Evolutionary conservation across 2,113 vertebrate species (phyloP).

Genomic region (Onychorhynchus coronatus): DNA sequence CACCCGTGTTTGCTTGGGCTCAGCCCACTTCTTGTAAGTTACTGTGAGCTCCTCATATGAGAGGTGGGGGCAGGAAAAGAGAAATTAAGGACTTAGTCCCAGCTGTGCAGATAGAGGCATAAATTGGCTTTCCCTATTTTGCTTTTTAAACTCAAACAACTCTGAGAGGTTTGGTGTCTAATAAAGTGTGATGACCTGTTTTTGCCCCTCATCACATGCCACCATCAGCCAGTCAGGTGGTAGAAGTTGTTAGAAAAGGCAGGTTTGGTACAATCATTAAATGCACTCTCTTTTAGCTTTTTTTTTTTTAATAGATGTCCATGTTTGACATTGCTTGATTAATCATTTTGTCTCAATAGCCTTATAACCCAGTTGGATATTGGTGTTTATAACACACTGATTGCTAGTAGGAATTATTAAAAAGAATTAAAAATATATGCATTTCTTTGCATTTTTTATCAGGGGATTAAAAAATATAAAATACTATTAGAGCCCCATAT

Average conservation of each 20-base stretch:
- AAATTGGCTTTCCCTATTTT: neutral
- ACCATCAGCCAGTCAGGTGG: neutral
- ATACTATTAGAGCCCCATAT: neutral
- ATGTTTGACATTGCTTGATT: neutral
- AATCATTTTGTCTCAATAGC: neutral
- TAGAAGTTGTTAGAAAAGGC: neutral
- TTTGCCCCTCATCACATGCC: neutral
- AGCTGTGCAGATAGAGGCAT: neutral
- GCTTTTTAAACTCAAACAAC: neutral
- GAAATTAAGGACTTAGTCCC: neutral
- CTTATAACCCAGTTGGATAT: neutral
- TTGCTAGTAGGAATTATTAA: neutral
- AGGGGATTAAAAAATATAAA: neutral
- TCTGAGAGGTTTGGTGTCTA: neutral
- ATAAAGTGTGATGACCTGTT: no score
- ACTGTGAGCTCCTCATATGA: neutral
- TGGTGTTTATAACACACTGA: neutral
- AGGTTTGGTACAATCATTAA: neutral
- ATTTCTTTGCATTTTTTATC: neutral
- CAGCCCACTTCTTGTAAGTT: neutral
- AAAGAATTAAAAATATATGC: neutral
- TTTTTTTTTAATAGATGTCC: neutral
- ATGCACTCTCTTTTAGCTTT: neutral
- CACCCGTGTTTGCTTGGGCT: neutral
- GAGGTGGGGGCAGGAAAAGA: neutral